A percentile compares a stretch with the other conserved stretches of the same genome.
Evolutionary conservation across 2,113 vertebrate genomes (phyloP).

Genomic region (Cynopterus brachyotis): DNA sequence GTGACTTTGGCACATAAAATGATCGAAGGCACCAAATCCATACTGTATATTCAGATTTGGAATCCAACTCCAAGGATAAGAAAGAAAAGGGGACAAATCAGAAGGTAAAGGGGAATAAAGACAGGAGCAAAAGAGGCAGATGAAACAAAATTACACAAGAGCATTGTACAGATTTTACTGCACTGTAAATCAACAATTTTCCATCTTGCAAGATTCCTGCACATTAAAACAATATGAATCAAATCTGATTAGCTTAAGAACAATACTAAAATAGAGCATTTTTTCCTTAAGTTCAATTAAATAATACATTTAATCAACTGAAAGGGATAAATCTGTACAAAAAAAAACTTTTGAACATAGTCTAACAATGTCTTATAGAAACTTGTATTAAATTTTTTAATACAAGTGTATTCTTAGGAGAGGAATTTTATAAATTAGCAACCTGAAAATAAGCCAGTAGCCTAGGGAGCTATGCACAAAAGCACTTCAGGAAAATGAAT

Average conservation of each 20-base stretch:
- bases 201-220: not conserved
- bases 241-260: slow-evolving; percentile 15
- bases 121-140: slow-evolving; percentile 22
- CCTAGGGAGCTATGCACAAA: not conserved
- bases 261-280: not conserved
- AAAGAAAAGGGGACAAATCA: slow-evolving; percentile 2
- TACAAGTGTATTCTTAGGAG: slow-evolving; percentile 7
- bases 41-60: not conserved
- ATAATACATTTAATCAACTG: not conserved
- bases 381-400: not conserved
- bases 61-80: slow-evolving; percentile 26
- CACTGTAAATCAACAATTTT: not conserved
- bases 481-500: not conserved
- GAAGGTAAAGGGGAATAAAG: not conserved
- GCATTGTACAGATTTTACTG: not conserved
- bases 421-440: not conserved
- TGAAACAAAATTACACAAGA: not conserved
- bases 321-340: not conserved
- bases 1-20: not conserved
- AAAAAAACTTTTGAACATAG: not conserved
- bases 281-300: not conserved
- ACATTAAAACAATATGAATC: not conserved
- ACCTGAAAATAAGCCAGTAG: slow-evolving; percentile 27
- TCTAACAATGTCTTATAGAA: not conserved
- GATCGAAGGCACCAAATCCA: not conserved